phyloP scores from a whole-genome alignment of 2,888 invertebrate genomes.

The Nemapogon koenigi region DNA sequence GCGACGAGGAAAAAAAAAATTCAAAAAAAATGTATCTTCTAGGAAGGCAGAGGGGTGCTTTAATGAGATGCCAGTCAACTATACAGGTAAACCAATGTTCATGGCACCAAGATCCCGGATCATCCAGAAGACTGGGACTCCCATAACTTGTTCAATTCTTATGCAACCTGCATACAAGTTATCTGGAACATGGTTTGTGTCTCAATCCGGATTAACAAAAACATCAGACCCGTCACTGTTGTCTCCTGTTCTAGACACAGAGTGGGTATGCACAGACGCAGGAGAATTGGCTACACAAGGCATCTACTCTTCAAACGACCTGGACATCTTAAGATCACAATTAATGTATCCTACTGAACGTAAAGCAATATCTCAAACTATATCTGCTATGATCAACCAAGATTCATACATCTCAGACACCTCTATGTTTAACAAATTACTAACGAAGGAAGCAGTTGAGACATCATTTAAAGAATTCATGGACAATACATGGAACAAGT shows the following conservation, averaged over 20 bases:
- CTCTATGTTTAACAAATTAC: constrained; percentile 6
- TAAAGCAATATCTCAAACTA: constrained; percentile 9
- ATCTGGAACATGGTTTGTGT: constrained; percentile 3
- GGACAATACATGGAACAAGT: constrained; percentile 1
- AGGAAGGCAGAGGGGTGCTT: neutral
- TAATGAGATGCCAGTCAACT: constrained; percentile 2
- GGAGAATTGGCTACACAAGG: too few species aligned
- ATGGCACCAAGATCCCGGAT: constrained; percentile 1
- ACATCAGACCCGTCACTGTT: too few species aligned
- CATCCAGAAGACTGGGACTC: constrained; percentile 5
- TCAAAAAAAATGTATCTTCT: neutral
- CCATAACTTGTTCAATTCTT: neutral
- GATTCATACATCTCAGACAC: constrained; percentile 9
- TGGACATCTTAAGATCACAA: constrained; percentile 2
- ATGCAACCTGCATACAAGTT: constrained; percentile 18
- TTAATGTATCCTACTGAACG: constrained; percentile 11
- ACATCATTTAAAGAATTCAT: constrained; percentile 12
- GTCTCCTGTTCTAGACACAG: too few species aligned
- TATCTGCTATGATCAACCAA: constrained; percentile 9
- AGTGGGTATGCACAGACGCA: too few species aligned
- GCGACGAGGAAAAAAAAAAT: too few species aligned
- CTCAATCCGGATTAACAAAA: constrained; percentile 1
- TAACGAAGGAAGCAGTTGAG: constrained; percentile 5
- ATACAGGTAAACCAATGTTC: neutral
- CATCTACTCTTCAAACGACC: constrained; percentile 7